phyloP scores from a whole-genome alignment of 2,113 vertebrate genomes.

The Micromys minutus region DNA sequence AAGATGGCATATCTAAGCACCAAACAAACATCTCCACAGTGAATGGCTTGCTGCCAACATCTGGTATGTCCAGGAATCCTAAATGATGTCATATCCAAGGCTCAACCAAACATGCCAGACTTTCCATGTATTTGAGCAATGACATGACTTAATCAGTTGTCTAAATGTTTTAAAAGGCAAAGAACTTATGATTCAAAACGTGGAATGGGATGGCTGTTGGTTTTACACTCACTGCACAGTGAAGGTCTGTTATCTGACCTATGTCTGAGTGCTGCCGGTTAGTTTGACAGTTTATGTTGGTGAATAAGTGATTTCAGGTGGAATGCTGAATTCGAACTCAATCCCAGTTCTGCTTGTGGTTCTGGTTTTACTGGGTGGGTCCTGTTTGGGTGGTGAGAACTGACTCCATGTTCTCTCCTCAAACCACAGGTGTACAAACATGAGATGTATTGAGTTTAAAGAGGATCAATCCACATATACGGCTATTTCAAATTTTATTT shows the following conservation, averaged over 20 bases:
- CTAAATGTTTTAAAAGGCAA: neutral
- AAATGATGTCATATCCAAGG: constrained; percentile 51
- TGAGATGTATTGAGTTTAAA: neutral
- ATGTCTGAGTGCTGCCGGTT: neutral
- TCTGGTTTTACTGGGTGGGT: constrained; percentile 9
- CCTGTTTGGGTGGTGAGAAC: neutral
- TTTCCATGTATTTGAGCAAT: constrained; percentile 13
- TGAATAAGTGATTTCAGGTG: neutral
- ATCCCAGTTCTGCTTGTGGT: neutral
- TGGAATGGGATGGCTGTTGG: neutral
- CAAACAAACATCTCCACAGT: constrained; percentile 58
- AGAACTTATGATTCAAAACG: neutral
- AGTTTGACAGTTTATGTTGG: neutral
- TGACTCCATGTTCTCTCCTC: neutral
- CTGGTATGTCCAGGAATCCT: constrained; percentile 31
- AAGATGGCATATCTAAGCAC: constrained; percentile 64
- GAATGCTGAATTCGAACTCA: constrained; percentile 12
- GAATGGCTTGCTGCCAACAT: constrained; percentile 48
- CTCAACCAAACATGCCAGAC: constrained; percentile 27
- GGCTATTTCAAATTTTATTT: constrained; percentile 31
- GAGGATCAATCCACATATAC: neutral
- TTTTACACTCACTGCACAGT: neutral
- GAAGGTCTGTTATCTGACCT: neutral
- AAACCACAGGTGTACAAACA: neutral
- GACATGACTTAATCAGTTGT: constrained; percentile 5